phyloP scores from a whole-genome alignment of 2,888 invertebrate genomes.

The Caenorhabditis zanzibari region DNA sequence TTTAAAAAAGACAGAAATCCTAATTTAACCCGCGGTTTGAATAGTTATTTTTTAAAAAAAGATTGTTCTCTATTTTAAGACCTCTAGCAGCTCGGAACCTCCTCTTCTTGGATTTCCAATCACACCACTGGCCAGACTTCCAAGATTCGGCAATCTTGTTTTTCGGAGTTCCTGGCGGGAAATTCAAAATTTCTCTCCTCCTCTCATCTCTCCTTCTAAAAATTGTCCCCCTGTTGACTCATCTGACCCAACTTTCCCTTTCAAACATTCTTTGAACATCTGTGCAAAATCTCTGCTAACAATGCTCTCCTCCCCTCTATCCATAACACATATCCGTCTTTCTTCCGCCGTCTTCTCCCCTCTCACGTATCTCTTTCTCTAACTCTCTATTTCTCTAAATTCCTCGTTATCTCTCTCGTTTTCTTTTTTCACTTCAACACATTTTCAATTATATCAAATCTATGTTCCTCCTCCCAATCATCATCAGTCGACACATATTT shows the following conservation, averaged over 20 bases:
- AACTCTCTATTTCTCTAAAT: not conserved
- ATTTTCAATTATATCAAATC: constrained; percentile 25
- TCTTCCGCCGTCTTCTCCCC: not conserved
- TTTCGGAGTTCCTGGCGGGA: too few relatives aligned
- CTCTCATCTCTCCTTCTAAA: not conserved
- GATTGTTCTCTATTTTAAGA: too few relatives aligned
- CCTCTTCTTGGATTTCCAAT: too few relatives aligned
- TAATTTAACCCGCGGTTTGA: too few relatives aligned
- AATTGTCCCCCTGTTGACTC: not conserved
- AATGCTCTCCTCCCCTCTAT: not conserved
- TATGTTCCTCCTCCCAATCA: constrained; percentile 6
- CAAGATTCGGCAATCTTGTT: not conserved
- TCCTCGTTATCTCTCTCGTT: constrained; percentile 30
- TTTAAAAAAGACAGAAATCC: too few relatives aligned
- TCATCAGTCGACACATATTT: constrained; percentile 1
- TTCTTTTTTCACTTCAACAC: constrained; percentile 10
- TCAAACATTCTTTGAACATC: constrained; percentile 11
- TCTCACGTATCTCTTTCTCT: constrained; percentile 28
- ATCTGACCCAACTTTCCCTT: not conserved
- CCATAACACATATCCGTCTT: not conserved
- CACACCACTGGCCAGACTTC: too few relatives aligned
- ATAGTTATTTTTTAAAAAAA: too few relatives aligned
- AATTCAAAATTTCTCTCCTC: not conserved
- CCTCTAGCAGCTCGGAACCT: too few relatives aligned
- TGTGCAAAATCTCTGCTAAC: not conserved